Conservation (phyloP, 2,113 vertebrate species). For the Tyrannus savana region DNA sequence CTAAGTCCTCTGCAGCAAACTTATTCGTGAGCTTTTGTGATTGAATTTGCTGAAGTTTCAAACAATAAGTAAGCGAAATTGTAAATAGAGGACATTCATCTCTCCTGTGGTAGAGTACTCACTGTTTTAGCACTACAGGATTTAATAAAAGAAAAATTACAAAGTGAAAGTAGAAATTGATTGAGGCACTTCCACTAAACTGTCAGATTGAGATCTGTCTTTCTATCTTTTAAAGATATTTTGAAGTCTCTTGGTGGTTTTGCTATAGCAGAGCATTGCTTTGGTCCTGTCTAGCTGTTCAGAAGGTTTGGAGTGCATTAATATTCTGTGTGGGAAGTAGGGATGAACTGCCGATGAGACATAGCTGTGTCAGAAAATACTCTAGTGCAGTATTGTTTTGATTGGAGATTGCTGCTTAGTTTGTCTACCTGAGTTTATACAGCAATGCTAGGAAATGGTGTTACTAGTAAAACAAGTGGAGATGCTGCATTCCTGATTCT, state of each 20-base stretch:
- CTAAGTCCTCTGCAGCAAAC: neutral
- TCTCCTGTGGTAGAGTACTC: neutral
- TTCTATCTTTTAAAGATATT: neutral
- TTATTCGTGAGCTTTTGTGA: neutral
- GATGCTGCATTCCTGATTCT: neutral
- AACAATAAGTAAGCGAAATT: neutral
- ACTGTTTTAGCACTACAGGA: rapidly evolving
- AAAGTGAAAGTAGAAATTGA: neutral
- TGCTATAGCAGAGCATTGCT: neutral
- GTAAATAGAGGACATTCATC: neutral
- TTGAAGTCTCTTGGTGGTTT: neutral
- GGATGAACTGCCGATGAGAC: neutral
- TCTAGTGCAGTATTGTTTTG: neutral
- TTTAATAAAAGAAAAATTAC: neutral
- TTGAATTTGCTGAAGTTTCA: neutral
- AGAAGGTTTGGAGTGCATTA: neutral
- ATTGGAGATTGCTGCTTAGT: neutral
- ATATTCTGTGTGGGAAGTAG: neutral
- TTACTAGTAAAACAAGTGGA: neutral
- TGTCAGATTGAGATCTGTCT: neutral
- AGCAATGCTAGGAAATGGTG: neutral
- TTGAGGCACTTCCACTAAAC: neutral
- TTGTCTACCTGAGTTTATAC: neutral
- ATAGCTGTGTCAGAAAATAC: neutral
- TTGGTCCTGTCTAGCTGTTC: neutral